Conservation (phyloP, 2,888 invertebrate species). For the Phalera bucephala region DNA sequence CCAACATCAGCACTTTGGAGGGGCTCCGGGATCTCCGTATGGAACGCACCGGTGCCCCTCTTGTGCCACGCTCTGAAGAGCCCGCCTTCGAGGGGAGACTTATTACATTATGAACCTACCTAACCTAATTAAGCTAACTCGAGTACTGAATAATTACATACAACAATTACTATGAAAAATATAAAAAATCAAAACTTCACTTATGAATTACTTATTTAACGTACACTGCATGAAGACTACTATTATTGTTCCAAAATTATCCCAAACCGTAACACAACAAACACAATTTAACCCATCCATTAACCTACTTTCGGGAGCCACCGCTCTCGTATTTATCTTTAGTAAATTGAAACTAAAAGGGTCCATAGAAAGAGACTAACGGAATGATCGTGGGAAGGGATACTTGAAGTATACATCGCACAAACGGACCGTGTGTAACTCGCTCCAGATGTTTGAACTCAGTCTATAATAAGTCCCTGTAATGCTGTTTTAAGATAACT, state of each 20-base stretch:
- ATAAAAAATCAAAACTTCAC: no score
- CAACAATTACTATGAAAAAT: no score
- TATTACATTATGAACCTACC: no score
- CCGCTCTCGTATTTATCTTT: constrained; percentile 26
- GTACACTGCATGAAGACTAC: no score
- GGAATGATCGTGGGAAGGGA: constrained; percentile 49
- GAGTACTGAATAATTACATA: no score
- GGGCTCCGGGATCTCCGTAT: no score
- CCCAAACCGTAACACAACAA: constrained; percentile 4
- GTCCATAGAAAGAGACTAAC: constrained; percentile 40
- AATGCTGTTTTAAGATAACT: constrained; percentile 11
- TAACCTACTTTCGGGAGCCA: constrained; percentile 22
- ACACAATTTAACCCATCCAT: constrained; percentile 7
- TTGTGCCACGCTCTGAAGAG: no score
- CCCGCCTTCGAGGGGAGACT: no score
- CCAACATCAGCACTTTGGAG: no score
- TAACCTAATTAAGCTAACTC: no score
- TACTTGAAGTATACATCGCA: constrained; percentile 29
- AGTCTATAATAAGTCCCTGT: constrained; percentile 21
- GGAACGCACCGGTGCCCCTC: no score
- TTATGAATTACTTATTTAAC: no score
- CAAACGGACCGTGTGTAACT: neutral
- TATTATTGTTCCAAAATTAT: constrained; percentile 2
- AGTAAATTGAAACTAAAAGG: constrained; percentile 38
- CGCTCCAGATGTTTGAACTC: constrained; percentile 37